Evolutionary conservation across 2,113 vertebrate species (phyloP).

Genomic region (Lycocorax pyrrhopterus): DNA sequence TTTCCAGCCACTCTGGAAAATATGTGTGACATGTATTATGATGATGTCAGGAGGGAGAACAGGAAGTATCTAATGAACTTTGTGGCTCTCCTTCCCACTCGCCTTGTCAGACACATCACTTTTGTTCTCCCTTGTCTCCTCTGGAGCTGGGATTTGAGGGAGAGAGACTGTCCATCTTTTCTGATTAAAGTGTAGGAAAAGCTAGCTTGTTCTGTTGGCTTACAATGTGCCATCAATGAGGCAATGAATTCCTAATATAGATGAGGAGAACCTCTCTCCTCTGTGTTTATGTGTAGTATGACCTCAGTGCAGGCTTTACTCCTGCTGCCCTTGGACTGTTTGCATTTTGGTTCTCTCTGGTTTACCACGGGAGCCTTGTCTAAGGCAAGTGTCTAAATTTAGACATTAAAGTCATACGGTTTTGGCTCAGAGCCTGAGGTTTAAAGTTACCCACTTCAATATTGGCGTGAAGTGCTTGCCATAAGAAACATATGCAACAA

Average conservation of each 20-base stretch:
- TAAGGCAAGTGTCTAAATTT: conserved; percentile 19
- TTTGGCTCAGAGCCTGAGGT: conserved; percentile 2
- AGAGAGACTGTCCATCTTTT: neutral
- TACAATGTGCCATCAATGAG: neutral
- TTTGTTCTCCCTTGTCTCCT: neutral
- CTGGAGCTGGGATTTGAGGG: neutral
- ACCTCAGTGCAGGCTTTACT: neutral
- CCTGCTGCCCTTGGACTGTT: neutral
- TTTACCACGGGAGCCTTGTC: neutral
- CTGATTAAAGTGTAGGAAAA: neutral
- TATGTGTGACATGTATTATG: accelerated
- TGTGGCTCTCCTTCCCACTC: neutral
- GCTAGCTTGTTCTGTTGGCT: neutral
- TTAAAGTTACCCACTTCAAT: neutral
- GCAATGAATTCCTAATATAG: conserved; percentile 11
- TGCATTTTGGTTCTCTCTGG: neutral
- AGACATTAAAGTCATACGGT: neutral
- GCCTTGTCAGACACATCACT: accelerated
- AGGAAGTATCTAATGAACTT: neutral
- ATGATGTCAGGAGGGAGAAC: neutral
- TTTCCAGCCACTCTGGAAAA: neutral
- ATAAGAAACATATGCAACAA: neutral
- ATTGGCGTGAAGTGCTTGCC: neutral
- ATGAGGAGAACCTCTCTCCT: neutral
- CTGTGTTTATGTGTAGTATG: neutral